These are phyloP conservation scores for Drosophila kepulauana DNA, from an alignment of 1,140 invertebrate genomes.

Conservation along the genomic window DNA sequence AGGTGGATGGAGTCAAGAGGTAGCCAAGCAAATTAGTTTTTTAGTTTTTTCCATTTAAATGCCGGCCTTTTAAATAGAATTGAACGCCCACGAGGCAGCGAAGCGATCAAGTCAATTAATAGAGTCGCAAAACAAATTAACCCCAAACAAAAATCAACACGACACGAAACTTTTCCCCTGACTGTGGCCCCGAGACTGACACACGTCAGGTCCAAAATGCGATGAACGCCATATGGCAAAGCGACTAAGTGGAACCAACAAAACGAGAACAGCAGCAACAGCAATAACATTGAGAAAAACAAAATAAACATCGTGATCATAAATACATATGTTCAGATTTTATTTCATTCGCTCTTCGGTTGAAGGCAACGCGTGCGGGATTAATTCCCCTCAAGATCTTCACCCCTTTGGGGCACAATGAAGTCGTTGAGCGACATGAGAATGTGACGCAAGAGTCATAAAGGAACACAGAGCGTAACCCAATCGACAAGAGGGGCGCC, in stretches of 20 bases:
- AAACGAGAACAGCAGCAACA: constrained; percentile 7
- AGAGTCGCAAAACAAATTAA: constrained; percentile 82
- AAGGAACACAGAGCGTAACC: constrained; percentile 11
- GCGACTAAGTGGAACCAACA: constrained; percentile 44
- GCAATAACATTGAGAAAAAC: constrained; percentile 31
- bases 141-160: constrained; percentile 75
- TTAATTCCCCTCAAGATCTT: constrained; percentile 13
- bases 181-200: constrained; percentile 62
- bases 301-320: constrained; percentile 49
- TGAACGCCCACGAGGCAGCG: constrained; percentile 62
- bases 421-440: constrained; percentile 33
- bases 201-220: constrained; percentile 68
- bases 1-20: constrained; percentile 29
- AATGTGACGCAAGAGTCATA: constrained; percentile 43
- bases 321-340: constrained; percentile 71
- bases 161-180: constrained; percentile 70
- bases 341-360: not conserved
- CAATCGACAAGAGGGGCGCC: constrained; percentile 36
- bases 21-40: constrained; percentile 67
- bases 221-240: constrained; percentile 72
- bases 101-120: constrained; percentile 71
- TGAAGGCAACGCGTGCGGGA: constrained; percentile 54
- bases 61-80: constrained; percentile 50
- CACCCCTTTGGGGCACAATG: constrained; percentile 56
- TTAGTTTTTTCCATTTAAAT: constrained; percentile 67